Conservation (phyloP, 2,113 vertebrate genomes). For the Zeus faber region DNA sequence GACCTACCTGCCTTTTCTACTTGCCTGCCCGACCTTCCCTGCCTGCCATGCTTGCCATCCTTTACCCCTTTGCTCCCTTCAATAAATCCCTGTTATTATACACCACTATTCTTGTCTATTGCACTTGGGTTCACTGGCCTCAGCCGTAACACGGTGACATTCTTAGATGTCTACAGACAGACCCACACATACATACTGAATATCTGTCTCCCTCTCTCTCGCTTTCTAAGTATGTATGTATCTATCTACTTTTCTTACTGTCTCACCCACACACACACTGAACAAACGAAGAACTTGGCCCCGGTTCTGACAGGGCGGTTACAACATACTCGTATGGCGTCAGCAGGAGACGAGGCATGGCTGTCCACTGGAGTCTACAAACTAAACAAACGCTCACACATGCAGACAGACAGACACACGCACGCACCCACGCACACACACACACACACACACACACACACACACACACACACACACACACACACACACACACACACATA, state of each 20-base stretch:
- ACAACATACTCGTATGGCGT: constrained; percentile 22
- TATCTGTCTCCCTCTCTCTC: background rate
- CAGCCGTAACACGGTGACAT: constrained; percentile 3
- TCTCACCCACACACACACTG: constrained; percentile 30
- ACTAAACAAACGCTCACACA: constrained; percentile 38
- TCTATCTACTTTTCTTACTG: background rate
- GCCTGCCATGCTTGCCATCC: too few species aligned
- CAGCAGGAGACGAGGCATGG: constrained; percentile 37
- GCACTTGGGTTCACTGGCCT: too few species aligned
- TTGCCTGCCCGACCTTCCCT: too few species aligned
- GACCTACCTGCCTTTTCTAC: too few species aligned
- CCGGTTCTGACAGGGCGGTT: constrained; percentile 13
- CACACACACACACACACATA: background rate
- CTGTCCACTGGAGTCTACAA: constrained; percentile 29
- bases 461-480: background rate
- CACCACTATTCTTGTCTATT: too few species aligned
- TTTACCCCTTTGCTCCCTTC: too few species aligned
- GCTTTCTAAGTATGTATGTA: background rate
- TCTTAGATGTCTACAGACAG: background rate
- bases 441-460: background rate
- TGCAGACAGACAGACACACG: background rate
- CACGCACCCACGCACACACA: constrained; percentile 1
- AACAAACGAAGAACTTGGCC: constrained; percentile 36
- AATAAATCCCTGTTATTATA: too few species aligned
- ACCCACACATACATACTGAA: background rate